Conservation (phyloP, 2,888 invertebrate genomes). For the Holacanthella duospinosa region DNA sequence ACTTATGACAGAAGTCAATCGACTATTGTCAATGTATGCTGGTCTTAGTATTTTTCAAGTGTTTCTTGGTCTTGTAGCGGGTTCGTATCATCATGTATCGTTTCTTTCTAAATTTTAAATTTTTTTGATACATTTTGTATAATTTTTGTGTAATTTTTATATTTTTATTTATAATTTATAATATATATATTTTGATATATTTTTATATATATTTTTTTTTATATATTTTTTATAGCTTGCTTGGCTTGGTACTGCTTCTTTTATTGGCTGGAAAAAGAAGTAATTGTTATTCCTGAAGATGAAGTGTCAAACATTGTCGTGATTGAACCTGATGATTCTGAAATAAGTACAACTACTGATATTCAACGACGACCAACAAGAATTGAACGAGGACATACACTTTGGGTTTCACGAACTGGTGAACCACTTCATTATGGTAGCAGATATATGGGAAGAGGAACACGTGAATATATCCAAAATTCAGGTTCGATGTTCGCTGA, state of each 20-base stretch:
- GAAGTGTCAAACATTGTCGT: constrained; percentile 32
- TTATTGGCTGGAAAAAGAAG: constrained; percentile 33
- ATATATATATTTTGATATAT: background rate
- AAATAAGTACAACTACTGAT: background rate
- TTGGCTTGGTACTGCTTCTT: constrained; percentile 31
- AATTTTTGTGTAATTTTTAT: background rate
- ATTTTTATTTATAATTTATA: no score
- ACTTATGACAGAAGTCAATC: constrained; percentile 21
- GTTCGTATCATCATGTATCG: no score
- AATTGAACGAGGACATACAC: background rate
- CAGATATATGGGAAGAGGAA: background rate
- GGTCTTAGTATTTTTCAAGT: constrained; percentile 19
- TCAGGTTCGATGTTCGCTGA: background rate
- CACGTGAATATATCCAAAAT: background rate
- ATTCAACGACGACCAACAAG: background rate
- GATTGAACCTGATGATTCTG: constrained; percentile 21
- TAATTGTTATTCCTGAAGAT: constrained; percentile 31
- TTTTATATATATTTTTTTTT: background rate
- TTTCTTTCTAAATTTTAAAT: background rate
- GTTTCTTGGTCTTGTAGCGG: constrained; percentile 15
- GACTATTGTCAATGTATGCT: constrained; percentile 13
- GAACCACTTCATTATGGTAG: background rate
- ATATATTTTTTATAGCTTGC: background rate
- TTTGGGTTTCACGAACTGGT: background rate
- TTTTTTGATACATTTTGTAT: background rate